These are phyloP conservation scores for Onthophagus taurus DNA, from an alignment of 1,140 invertebrate species.

Conservation along the genomic window DNA sequence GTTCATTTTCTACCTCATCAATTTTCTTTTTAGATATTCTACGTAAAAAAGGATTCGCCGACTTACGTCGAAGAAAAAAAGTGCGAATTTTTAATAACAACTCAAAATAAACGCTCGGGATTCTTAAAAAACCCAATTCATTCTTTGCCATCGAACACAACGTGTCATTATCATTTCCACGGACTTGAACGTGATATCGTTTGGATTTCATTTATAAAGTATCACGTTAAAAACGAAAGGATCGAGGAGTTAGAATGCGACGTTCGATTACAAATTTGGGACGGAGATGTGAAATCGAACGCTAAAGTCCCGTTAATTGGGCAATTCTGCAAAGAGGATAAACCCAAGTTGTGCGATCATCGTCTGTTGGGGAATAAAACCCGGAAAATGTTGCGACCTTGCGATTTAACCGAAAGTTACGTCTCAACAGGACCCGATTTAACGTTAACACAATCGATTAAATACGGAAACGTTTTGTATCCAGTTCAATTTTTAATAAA, in stretches of 20 bases:
- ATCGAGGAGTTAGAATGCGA: conserved; percentile 59
- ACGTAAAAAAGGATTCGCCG: conserved; percentile 62
- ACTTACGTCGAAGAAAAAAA: conserved; percentile 61
- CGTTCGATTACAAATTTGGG: conserved; percentile 64
- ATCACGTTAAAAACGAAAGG: conserved; percentile 58
- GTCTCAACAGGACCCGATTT: conserved; percentile 60
- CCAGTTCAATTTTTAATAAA: conserved; percentile 65
- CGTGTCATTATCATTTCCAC: conserved; percentile 76
- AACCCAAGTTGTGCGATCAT: conserved; percentile 63
- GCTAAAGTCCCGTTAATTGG: conserved; percentile 52
- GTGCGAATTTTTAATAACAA: conserved; percentile 66
- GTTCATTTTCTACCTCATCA: too few species aligned
- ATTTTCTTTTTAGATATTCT: conserved; percentile 49
- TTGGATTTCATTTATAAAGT: conserved; percentile 77
- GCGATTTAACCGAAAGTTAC: conserved; percentile 66
- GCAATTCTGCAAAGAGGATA: conserved; percentile 66
- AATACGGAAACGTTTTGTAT: conserved; percentile 66
- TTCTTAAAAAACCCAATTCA: conserved; percentile 69
- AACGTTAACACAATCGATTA: conserved; percentile 62
- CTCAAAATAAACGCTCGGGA: conserved; percentile 63
- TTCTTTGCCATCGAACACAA: conserved; percentile 74
- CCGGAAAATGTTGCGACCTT: conserved; percentile 61
- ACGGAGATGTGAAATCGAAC: conserved; percentile 45
- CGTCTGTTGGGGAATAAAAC: conserved; percentile 64
- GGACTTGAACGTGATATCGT: conserved; percentile 62